phyloP scores from a whole-genome alignment of 1,140 invertebrate species.

The Diorhabda elongata region DNA sequence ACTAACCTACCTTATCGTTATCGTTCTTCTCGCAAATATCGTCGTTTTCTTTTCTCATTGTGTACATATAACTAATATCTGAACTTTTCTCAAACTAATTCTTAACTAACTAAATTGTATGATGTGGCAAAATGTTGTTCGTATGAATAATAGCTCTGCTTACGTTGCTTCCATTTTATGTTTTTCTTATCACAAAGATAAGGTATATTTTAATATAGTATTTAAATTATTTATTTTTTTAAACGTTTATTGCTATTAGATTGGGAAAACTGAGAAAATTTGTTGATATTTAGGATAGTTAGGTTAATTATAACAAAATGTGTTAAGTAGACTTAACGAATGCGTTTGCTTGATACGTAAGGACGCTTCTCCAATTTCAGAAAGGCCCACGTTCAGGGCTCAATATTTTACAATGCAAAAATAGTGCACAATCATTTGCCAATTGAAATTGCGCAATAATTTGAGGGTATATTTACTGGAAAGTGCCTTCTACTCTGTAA shows the following conservation, averaged over 20 bases:
- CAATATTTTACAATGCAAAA: too few species aligned
- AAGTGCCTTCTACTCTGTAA: too few species aligned
- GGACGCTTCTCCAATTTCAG: too few species aligned
- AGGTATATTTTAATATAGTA: background rate
- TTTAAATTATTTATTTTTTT: background rate
- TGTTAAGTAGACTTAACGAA: too few species aligned
- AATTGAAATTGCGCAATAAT: too few species aligned
- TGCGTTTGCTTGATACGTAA: too few species aligned
- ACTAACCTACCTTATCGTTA: slow-evolving; percentile 2
- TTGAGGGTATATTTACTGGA: too few species aligned
- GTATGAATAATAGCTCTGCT: background rate
- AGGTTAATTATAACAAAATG: too few species aligned
- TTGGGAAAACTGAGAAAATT: too few species aligned
- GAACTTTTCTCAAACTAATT: background rate
- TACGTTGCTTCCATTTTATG: background rate
- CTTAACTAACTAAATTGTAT: background rate
- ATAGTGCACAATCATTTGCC: too few species aligned
- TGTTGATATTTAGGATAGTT: too few species aligned
- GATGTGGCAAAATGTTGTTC: background rate
- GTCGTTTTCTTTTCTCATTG: background rate
- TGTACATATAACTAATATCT: background rate
- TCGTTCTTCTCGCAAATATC: background rate
- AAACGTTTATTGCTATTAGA: background rate
- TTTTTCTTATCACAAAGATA: background rate
- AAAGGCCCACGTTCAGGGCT: too few species aligned